Conservation (phyloP, 2,797 vertebrate genomes). For the Allobates femoralis region DNA sequence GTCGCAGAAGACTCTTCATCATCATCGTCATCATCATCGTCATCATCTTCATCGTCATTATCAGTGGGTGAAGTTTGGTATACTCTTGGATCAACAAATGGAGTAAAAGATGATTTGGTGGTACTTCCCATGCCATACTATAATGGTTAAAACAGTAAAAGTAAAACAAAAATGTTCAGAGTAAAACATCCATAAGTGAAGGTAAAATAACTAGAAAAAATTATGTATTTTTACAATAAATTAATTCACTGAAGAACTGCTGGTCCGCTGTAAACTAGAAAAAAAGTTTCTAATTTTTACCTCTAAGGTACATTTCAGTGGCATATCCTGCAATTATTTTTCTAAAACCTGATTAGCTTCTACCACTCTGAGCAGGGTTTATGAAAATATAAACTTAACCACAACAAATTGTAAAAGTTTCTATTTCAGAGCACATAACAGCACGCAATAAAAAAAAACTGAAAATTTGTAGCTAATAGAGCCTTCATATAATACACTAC, state of each 20-base stretch:
- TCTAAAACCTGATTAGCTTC: background rate
- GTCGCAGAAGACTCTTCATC: constrained; percentile 82
- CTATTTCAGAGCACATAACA: no score
- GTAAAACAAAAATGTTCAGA: background rate
- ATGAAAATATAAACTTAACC: no score
- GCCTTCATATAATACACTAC: no score
- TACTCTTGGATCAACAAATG: constrained; percentile 94
- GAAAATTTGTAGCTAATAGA: no score
- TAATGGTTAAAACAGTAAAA: constrained; percentile 47
- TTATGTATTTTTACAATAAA: background rate
- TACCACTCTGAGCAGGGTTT: no score
- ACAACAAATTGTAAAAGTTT: no score
- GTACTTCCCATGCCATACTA: constrained; percentile 90
- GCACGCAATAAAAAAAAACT: no score
- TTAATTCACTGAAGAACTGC: background rate
- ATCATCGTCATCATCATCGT: constrained; percentile 80
- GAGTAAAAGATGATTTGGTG: constrained; percentile 95
- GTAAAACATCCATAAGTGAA: background rate
- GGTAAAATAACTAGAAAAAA: background rate
- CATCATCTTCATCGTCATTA: constrained; percentile 84
- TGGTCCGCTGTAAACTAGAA: background rate
- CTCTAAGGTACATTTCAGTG: background rate
- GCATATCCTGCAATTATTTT: background rate
- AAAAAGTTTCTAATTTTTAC: background rate
- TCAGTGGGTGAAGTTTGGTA: constrained; percentile 97